A percentile compares a stretch with the other conserved stretches of the same genome.
These are phyloP conservation scores for Lampris incognitus DNA, from an alignment of 2,113 vertebrate species.

Conservation along the genomic window DNA sequence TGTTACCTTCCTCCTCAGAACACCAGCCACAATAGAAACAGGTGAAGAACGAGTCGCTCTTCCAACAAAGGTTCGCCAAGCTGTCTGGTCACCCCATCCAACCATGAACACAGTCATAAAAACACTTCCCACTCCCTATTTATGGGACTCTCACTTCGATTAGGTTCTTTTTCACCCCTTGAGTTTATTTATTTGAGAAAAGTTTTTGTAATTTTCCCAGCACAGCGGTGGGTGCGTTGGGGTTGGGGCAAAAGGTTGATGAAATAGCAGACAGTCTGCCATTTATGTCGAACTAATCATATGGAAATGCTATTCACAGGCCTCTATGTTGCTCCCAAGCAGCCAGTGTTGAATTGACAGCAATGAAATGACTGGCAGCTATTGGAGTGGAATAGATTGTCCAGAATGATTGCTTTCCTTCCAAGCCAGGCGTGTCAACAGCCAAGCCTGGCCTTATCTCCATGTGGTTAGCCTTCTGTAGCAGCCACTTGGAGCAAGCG, in stretches of 20 bases:
- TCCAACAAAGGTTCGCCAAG: conserved; percentile 8
- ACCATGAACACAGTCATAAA: conserved; percentile 18
- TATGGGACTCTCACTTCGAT: conserved; percentile 48
- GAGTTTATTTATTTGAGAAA: conserved; percentile 19
- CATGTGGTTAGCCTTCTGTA: conserved; percentile 59
- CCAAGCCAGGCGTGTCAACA: conserved; percentile 56
- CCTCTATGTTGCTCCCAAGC: conserved; percentile 41
- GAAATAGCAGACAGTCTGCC: conserved; percentile 52
- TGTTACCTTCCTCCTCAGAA: not conserved
- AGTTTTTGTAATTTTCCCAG: conserved; percentile 40
- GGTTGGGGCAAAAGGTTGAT: conserved; percentile 53
- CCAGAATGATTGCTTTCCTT: conserved; percentile 63
- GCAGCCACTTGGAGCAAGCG: conserved; percentile 19
- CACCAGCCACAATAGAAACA: conserved; percentile 5
- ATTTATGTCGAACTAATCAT: conserved; percentile 63
- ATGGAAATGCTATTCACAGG: conserved; percentile 75
- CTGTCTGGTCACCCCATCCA: conserved; percentile 27
- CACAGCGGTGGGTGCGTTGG: not conserved
- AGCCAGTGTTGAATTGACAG: conserved; percentile 52
- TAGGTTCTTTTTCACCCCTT: conserved; percentile 52
- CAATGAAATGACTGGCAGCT: conserved; percentile 59
- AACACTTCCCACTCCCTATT: conserved; percentile 36
- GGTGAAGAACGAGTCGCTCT: not conserved
- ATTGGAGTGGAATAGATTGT: conserved; percentile 67
- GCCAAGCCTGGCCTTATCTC: conserved; percentile 59